Evolutionary conservation across 2,888 invertebrate genomes (phyloP).

Genomic region (Meandrusa payeni): DNA sequence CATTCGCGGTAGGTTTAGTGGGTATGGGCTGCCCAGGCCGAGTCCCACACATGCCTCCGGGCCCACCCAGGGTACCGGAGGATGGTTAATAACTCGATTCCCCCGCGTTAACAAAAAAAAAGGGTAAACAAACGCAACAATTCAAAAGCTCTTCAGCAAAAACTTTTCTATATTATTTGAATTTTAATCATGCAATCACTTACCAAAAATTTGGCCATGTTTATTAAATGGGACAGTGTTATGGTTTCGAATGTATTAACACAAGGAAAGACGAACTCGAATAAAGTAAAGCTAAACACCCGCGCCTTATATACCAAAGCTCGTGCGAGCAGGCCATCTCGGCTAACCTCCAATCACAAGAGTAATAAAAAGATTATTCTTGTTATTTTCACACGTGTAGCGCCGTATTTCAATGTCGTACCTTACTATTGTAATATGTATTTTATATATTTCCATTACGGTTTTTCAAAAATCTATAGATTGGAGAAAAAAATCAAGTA

Average conservation of each 20-base stretch:
- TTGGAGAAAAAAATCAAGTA: no score
- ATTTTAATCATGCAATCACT: neutral
- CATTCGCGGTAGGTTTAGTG: no score
- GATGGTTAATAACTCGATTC: no score
- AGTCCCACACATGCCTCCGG: no score
- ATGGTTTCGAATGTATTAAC: neutral
- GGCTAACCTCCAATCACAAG: slow-evolving; percentile 16
- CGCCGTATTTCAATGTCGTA: neutral
- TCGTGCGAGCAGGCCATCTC: slow-evolving; percentile 8
- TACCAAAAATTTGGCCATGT: slow-evolving; percentile 20
- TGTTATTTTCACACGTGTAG: slow-evolving; percentile 8
- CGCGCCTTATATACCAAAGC: slow-evolving; percentile 17
- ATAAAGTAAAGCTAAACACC: slow-evolving; percentile 10
- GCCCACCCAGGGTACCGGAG: no score
- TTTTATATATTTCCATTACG: neutral
- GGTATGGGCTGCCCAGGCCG: no score
- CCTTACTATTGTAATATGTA: slow-evolving; percentile 1
- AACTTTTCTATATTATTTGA: no score
- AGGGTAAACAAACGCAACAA: neutral
- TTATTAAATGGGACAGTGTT: neutral
- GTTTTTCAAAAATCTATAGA: no score
- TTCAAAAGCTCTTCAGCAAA: no score
- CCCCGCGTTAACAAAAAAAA: no score
- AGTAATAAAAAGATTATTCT: slow-evolving; percentile 11
- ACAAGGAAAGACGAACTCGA: neutral